Base-by-base conservation (phyloP, 2,113 vertebrate genomes). In the Chlorocebus sabaeus region DNA sequence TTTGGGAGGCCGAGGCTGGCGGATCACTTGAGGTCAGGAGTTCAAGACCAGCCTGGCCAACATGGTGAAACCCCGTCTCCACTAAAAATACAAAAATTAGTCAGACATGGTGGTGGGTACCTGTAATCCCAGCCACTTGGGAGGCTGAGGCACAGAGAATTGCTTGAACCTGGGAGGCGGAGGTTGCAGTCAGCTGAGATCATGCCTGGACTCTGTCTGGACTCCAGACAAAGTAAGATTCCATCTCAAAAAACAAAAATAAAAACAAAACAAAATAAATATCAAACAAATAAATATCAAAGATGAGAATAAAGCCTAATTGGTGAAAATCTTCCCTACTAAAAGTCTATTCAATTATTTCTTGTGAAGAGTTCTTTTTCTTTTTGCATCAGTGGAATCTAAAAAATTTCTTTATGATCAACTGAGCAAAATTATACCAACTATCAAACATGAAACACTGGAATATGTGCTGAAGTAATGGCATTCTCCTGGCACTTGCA, bases 261-360 rank as follows among this genome's bases (percentile, higher is more conserved):
- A 64, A 64, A 64, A 27, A 30, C 5, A 64, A 64, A 64, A 30
- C 61, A 61, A 64, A 14, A 32, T 93, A 88, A 94, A 84, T 72
- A 64, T 84, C 70, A 84, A 59, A 45, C 23, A 64, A 12, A 9
- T 72, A 72, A 72, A 72, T 72, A 72, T 73, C 17, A 61, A 95
- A 82, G 75, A 76, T 87, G 57, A 93, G 79, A 93, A 90, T 80
- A 94, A 89, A 86, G 67, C 61, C 67, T 17, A 86, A 43, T 16
- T n/a, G 23, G 81, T 85, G 61, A 89, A 86, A 94, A 85, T 81
- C 76, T 90, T 67, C 27, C n/a, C 40, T 80, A 50, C 68, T 85
- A 23, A 75, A 79, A 92, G 52, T 45, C 55, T 81, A 45, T 10
- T 87, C 17, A 76, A 35, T 72, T 52, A 89, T 85, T 81, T 89